Evolutionary conservation across 2,113 vertebrate species (phyloP).

Genomic region (Lepus timidus): DNA sequence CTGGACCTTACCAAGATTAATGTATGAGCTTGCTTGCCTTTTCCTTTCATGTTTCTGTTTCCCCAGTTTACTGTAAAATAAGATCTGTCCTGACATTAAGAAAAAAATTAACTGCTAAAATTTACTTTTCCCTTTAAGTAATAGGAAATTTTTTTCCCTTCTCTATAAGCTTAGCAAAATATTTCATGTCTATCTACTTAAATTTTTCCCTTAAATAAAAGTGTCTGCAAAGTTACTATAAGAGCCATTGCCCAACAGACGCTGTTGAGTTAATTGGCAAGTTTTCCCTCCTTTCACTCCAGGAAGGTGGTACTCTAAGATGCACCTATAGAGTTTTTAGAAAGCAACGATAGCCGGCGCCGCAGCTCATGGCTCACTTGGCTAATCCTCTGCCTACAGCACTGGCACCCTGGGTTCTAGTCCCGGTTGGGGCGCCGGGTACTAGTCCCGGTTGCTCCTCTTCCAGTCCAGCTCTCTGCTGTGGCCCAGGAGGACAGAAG

Average conservation of each 20-base stretch:
- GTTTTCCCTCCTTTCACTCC: not conserved
- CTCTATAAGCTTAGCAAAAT: constrained; percentile 59
- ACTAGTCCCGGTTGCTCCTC: too few relatives aligned
- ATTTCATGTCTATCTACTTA: constrained; percentile 53
- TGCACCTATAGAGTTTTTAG: not conserved
- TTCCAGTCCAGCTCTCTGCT: too few relatives aligned
- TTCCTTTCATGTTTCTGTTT: not conserved
- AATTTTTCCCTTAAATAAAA: constrained; percentile 58
- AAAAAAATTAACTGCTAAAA: constrained; percentile 44
- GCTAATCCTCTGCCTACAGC: too few relatives aligned
- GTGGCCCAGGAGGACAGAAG: too few relatives aligned
- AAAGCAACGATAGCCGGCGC: not conserved
- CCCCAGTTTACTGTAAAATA: constrained; percentile 28
- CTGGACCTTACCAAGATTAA: constrained; percentile 34
- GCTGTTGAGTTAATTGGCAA: constrained; percentile 60
- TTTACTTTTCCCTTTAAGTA: constrained; percentile 55
- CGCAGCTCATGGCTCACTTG: too few relatives aligned
- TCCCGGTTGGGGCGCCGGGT: too few relatives aligned
- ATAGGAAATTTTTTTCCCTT: not conserved
- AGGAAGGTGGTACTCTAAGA: not conserved
- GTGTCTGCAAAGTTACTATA: constrained; percentile 19
- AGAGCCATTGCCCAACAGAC: constrained; percentile 48
- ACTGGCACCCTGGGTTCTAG: too few relatives aligned
- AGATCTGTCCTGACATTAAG: constrained; percentile 20
- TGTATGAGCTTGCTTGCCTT: not conserved